Evolutionary conservation across 2,113 vertebrate species (phyloP), one percentile per base, ranked within the genome.

Genomic region (Ceyx melanurus): DNA sequence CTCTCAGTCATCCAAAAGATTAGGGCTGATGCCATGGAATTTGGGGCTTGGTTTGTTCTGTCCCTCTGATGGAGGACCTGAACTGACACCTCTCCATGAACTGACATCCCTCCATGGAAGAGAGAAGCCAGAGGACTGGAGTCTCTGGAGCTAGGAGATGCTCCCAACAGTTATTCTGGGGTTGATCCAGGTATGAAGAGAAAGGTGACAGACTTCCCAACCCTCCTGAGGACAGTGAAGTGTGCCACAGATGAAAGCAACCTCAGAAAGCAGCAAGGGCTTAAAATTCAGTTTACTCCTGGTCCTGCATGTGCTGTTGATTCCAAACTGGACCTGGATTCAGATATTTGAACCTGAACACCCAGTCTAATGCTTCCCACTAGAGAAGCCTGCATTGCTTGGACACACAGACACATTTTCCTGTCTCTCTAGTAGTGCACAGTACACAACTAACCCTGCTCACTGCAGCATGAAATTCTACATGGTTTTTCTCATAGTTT

Each of bases 21-120:
- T 16, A 1, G 2, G 20, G 56, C 28, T 86, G 54, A 33, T 12
- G 16, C 4, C 0, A 0, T 19, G 35, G 65, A 31, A 33, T 61
- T 19, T 35, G 35, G 65, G 54, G 15, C n/a, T 75, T 0, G 0
- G 10, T 42, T 91, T 37, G 40, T 61, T 68, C 73, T 72, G 48
- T 20, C 58, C 35, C 25, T 82, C 35, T 35, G 22, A 43, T 8
- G 35, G 25, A 58, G 21, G 43, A 73, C 42, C 33, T 71, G 68
- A 33, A 22, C 42, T 35, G 51, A 35, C 31, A 57, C 1, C 23
- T 33, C 21, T n/a, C 48, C 31, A 22, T 26, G 33, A 33, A 22
- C 42, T 35, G 51, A 35, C 31, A 57, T 0, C 23, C 37, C 21
- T n/a, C 48, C 31, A 22, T 26, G 33, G 46, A n/a, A 79, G 67